A percentile compares a stretch with the other conserved stretches of the same genome.
phyloP scores from a whole-genome alignment of 1,140 invertebrate genomes.

The Laupala kohalensis region DNA sequence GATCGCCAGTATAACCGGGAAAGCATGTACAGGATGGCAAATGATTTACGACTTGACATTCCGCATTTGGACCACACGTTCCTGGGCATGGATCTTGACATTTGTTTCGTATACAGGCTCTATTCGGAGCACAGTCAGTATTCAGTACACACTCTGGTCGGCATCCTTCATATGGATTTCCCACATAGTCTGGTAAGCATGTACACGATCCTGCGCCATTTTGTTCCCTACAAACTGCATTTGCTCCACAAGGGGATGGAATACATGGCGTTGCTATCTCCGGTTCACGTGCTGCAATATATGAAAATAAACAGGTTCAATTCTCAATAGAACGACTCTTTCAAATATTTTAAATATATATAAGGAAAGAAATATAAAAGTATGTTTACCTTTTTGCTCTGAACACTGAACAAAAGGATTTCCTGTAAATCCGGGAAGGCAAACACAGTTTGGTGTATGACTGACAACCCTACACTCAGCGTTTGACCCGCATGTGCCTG shows the following conservation, averaged over 20 bases:
- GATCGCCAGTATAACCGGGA: conserved; percentile 59
- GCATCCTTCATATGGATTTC: conserved; percentile 60
- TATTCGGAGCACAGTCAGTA: conserved; percentile 54
- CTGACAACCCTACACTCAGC: conserved; percentile 54
- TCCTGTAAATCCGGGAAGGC: conserved; percentile 47
- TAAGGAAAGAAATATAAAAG: neutral
- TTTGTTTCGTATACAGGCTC: conserved; percentile 57
- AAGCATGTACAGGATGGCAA: conserved; percentile 55
- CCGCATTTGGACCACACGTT: conserved; percentile 57
- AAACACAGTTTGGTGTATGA: conserved; percentile 50
- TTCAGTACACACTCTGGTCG: conserved; percentile 58
- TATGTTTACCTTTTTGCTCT: conserved; percentile 35
- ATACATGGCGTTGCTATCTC: conserved; percentile 37
- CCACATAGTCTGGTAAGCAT: conserved; percentile 51
- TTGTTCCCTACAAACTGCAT: conserved; percentile 52
- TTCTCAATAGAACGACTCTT: neutral
- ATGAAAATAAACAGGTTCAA: neutral
- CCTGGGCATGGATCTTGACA: conserved; percentile 66
- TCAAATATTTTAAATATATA: neutral
- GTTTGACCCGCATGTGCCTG: conserved; percentile 38
- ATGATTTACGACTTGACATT: conserved; percentile 60
- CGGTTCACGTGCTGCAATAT: neutral
- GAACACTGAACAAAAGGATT: conserved; percentile 59
- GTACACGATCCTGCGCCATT: conserved; percentile 49
- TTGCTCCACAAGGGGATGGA: conserved; percentile 58